Conservation (phyloP, 1,140 invertebrate genomes). For the Diachasmimorpha longicaudata region DNA sequence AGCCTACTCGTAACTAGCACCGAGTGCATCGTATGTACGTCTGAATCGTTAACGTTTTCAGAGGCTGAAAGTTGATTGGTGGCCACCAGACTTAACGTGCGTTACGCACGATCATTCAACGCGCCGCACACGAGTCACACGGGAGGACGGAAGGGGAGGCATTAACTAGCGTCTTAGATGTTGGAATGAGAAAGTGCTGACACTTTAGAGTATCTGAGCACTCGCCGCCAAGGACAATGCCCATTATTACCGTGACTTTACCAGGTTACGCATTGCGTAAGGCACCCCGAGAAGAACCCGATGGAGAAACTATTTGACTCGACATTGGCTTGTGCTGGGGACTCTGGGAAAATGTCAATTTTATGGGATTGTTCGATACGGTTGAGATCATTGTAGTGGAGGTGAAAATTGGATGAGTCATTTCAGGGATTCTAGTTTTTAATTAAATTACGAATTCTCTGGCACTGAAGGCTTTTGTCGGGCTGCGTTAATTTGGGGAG, state of each 20-base stretch:
- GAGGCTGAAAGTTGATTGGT: conserved; percentile 15
- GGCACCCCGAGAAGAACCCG: not conserved
- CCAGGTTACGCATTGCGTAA: conserved; percentile 19
- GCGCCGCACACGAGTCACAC: not conserved
- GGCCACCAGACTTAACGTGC: not conserved
- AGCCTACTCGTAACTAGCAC: not conserved
- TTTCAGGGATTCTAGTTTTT: not conserved
- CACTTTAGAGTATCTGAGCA: not conserved
- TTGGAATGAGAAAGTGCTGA: conserved; percentile 24
- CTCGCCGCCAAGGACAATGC: conserved; percentile 19
- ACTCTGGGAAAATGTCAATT: not conserved
- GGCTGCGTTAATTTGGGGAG: not conserved
- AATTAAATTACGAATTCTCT: not conserved
- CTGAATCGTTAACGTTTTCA: conserved; percentile 21
- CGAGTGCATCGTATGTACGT: not conserved
- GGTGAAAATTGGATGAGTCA: not conserved
- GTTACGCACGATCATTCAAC: conserved; percentile 25
- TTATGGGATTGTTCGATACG: not conserved
- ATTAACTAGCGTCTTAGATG: not conserved
- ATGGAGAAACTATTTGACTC: not conserved
- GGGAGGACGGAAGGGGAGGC: too few relatives aligned
- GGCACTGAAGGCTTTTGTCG: not conserved
- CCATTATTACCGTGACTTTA: conserved; percentile 28
- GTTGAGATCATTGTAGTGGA: not conserved
- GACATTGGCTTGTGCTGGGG: too few relatives aligned